phyloP scores from a whole-genome alignment of 2,797 vertebrate species.

The Onychomys torridus region DNA sequence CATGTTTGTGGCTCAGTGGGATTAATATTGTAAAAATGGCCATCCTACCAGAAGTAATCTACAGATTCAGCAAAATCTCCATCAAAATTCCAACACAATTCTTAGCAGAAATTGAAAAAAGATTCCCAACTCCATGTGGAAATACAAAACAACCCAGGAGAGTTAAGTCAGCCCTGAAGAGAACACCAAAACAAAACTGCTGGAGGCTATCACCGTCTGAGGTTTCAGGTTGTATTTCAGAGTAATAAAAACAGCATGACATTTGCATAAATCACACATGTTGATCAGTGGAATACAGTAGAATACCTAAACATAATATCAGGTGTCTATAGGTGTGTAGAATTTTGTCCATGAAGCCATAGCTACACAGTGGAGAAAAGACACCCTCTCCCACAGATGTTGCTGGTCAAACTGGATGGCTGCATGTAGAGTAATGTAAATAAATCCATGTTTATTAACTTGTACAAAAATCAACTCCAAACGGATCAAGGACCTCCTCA shows the following conservation, averaged over 20 bases:
- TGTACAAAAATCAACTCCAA: not conserved
- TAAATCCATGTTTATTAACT: not conserved
- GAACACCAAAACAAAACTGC: not conserved
- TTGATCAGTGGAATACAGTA: not conserved
- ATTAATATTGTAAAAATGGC: not conserved
- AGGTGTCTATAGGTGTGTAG: no score
- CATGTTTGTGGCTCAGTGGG: no score
- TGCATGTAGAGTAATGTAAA: not conserved
- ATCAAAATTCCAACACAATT: not conserved
- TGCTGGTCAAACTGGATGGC: not conserved
- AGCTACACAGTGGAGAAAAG: not conserved
- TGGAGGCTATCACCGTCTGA: not conserved
- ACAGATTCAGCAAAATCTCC: not conserved
- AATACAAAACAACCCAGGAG: not conserved
- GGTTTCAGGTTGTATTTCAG: not conserved
- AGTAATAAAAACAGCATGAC: not conserved
- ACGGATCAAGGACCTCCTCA: not conserved
- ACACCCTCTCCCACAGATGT: not conserved
- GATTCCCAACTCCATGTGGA: not conserved
- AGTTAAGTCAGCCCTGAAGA: not conserved
- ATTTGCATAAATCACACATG: not conserved
- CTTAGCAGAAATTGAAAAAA: not conserved
- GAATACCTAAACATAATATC: not conserved
- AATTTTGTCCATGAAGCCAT: not conserved
- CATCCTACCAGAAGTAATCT: not conserved